Base-by-base conservation (phyloP, 2,113 vertebrate genomes). In the Anthoscopus minutus region DNA sequence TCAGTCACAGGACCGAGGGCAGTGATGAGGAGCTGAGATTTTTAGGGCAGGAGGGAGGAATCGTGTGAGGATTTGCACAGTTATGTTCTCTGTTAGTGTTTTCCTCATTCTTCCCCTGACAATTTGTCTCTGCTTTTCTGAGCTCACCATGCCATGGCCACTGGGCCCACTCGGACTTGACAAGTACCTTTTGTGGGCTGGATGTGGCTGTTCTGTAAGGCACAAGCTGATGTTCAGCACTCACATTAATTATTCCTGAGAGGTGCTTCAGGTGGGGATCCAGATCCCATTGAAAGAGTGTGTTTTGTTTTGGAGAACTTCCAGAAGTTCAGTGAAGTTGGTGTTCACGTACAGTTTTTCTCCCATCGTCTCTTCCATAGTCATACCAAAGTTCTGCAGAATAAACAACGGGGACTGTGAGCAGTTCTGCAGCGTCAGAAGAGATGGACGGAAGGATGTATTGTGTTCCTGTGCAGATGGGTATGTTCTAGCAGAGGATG, bases 341-440 rank as follows among this genome's bases (percentile, higher is more conserved):
- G 18, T 70, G 35, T 38, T 86, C 40, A 18, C 31, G 77, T 57
- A 57, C 22, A 30, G 7, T 25, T 86, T 82, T 90, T 81, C 35
- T 91, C 33, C 57, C 33, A 61, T 66, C 30, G 1, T 20, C 33
- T 93, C 35, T 90, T 96, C 54, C 53, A 1, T 70, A 99, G 99
- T 94, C 22, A 98, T 98, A 69, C 97, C 97, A 11, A 96, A 98
- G 67, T 97, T 98, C 82, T 99, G 99, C 93, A 98, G 98, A 64
- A 94, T 98, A 91, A 96, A 98, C 64, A 99, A 99, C 1, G 99
- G 99, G 3, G 98, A 97, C 48, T 99, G 99, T 15, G 96, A 98
- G 15, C 99, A 99, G 45, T 99, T 98, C 98, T 99, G 99, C 96
- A 89, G 30, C 0, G 86, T 98, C 53, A 77, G 77, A 13, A 28